phyloP scores from a whole-genome alignment of 2,113 vertebrate genomes.

The Malurus cyaneus region DNA sequence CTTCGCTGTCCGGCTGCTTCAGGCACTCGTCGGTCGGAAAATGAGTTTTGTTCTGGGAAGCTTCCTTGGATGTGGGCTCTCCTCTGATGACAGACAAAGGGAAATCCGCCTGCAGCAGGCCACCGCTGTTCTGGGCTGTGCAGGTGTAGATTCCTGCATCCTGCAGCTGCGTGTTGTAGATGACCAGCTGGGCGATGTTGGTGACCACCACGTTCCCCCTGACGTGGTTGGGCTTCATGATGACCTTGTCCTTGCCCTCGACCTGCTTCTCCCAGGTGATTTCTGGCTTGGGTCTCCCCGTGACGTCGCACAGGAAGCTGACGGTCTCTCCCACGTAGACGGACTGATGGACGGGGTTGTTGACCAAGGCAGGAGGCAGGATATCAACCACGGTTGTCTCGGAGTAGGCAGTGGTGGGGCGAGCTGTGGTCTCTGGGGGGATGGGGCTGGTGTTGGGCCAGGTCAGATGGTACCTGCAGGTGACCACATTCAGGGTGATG shows the following conservation, averaged over 20 bases:
- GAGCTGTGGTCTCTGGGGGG: conserved; percentile 83
- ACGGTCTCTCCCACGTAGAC: conserved; percentile 87
- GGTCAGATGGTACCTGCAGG: conserved; percentile 89
- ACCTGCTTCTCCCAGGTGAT: conserved; percentile 93
- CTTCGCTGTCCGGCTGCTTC: conserved; percentile 80
- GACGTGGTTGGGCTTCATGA: conserved; percentile 91
- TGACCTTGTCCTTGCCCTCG: conserved; percentile 77
- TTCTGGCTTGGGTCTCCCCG: conserved; percentile 84
- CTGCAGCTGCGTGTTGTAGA: conserved; percentile 87
- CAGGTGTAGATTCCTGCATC: conserved; percentile 92
- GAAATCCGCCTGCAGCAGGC: conserved; percentile 82
- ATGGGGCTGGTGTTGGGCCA: conserved; percentile 90
- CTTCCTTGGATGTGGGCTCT: conserved; percentile 63
- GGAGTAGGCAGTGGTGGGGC: conserved; percentile 82
- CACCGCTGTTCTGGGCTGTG: conserved; percentile 82
- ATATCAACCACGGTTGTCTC: conserved; percentile 79
- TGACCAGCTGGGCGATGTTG: conserved; percentile 93
- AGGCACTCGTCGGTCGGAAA: conserved; percentile 84
- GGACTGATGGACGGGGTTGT: conserved; percentile 78
- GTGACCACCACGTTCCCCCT: conserved; percentile 91
- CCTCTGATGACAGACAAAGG: conserved; percentile 82
- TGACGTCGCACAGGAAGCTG: conserved; percentile 91
- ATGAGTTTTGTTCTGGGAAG: conserved; percentile 74
- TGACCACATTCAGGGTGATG: conserved; percentile 85
- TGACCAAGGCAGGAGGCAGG: conserved; percentile 75